Base-by-base conservation (phyloP, 2,113 vertebrate species). In the Astur gentilis region DNA sequence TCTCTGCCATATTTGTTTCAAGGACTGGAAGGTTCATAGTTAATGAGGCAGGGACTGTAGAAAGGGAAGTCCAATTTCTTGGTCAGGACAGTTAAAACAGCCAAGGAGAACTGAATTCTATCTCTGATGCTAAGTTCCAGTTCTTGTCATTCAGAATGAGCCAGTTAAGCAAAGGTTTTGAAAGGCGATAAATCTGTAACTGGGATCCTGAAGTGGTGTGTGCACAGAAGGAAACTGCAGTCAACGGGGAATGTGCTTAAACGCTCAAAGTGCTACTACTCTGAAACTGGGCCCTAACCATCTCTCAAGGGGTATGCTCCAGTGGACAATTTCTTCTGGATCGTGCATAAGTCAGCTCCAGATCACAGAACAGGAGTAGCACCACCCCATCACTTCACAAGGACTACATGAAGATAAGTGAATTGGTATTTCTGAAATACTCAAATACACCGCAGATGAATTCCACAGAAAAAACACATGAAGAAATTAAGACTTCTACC, bases 251-350 rank as follows among this genome's bases (percentile, higher is more conserved):
- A 72, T 0, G 1, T 40, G 47, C 47, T 85, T 47, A 32, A 47
- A 87, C 17, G 49, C 25, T 67, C 36, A 2, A 47, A 80, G 40
- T 47, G 54, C 36, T 22, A 14, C 69, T 79, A 2, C 18, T 83
- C 32, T 79, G 44, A 93, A 90, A 65, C 26, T 16, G 22, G 23
- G 16, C 21, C 31, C 9, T 23, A 60, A 12, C 3, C 18, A 42
- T 40, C 38, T 76, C 57, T 47, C 0, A 47, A 0, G 11, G 8
- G 11, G 1, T 42, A 21, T 17, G n/a, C 14, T 64, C 44, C 60
- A 61, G 62, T 38, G 40, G n/a, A 36, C 27, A 65, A 19, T 36
- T 76, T 45, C 34, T 79, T 80, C n/a, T 69, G 52, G 23, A 76
- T 31, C 2, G 3, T 52, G 27, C 38, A 8, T 40, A 71, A 61